These are phyloP conservation scores for Leptothorax acervorum DNA, from an alignment of 2,888 invertebrate genomes.

Conservation along the genomic window DNA sequence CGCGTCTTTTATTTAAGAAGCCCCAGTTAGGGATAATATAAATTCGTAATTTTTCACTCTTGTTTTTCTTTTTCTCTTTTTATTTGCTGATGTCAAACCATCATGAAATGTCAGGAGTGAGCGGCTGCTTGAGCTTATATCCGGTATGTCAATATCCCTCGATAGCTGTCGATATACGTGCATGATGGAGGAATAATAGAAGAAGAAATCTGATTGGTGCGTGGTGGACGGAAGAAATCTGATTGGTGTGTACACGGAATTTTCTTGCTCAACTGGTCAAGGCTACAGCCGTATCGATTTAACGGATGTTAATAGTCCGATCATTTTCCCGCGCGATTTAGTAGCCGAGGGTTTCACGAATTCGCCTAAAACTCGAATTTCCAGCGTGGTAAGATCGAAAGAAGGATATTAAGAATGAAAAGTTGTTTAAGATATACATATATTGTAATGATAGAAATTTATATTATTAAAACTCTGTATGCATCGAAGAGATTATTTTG, in stretches of 20 bases:
- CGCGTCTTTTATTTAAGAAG: background rate
- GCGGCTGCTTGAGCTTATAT: background rate
- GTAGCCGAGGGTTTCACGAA: background rate
- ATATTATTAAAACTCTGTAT: background rate
- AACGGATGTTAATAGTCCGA: conserved; percentile 36
- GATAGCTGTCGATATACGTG: conserved; percentile 9
- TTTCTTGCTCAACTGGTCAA: conserved; percentile 20
- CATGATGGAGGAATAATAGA: conserved; percentile 4
- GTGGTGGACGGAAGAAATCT: conserved; percentile 27
- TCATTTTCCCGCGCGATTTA: background rate
- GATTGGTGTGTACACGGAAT: background rate
- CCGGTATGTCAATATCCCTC: conserved; percentile 21
- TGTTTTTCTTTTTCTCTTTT: background rate
- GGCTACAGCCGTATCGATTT: conserved; percentile 39
- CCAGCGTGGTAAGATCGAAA: background rate
- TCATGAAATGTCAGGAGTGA: conserved; percentile 36
- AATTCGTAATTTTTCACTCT: background rate
- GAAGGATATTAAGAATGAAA: background rate
- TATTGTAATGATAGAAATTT: background rate
- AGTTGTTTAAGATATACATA: background rate
- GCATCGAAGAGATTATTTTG: background rate
- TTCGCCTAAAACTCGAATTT: background rate
- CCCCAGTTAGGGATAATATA: background rate
- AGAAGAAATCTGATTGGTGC: conserved; percentile 20
- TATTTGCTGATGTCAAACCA: background rate